Evolutionary conservation across 2,797 vertebrate species (phyloP).

Genomic region (Steatocranus sp.): DNA sequence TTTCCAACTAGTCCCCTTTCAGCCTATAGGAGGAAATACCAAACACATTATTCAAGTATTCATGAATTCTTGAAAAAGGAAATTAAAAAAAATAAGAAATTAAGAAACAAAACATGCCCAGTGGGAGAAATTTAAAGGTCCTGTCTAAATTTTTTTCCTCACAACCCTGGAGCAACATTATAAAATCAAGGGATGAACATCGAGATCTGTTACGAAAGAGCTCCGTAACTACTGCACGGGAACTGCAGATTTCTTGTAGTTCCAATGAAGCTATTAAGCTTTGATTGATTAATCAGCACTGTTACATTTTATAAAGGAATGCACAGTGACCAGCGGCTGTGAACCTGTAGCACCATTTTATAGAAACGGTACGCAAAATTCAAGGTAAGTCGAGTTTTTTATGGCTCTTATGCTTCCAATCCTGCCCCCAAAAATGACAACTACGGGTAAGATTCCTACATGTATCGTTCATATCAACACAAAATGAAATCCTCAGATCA

Average conservation of each 20-base stretch:
- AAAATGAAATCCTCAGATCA: not conserved
- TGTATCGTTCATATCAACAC: not conserved
- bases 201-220: not conserved
- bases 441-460: not conserved
- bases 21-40: not conserved
- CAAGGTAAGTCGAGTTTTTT: not conserved
- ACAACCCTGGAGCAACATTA: not conserved
- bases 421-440: not conserved
- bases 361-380: not conserved
- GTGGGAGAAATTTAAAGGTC: not conserved
- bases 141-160: fast-evolving
- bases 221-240: not conserved
- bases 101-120: not conserved
- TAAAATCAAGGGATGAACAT: not conserved
- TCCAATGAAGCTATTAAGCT: not conserved
- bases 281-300: not conserved
- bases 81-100: not conserved
- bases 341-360: not conserved
- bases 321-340: not conserved
- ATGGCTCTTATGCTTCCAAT: not conserved
- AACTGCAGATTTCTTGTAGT: not conserved
- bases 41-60: not conserved
- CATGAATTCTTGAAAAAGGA: not conserved
- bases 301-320: not conserved
- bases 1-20: not conserved